Evolutionary conservation across 92 coral and sea anemone genomes (phyloP).

Genomic region (Chrysogorgia sp.): DNA sequence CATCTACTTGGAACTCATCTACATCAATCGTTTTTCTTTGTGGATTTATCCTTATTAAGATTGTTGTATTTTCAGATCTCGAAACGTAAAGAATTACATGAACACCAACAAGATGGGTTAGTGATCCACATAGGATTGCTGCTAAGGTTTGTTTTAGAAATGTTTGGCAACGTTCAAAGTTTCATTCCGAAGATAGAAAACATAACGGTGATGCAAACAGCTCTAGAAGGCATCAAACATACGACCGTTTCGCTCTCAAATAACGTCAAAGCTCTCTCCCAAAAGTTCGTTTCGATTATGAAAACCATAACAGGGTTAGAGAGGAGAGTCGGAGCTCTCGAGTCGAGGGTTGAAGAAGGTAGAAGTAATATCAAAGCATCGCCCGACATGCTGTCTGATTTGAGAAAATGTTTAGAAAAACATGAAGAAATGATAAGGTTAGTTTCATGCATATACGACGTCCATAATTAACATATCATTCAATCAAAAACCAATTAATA

Average conservation of each 20-base stretch:
- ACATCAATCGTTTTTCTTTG: no score
- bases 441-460: no score
- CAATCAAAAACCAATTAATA: no score
- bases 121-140: slow-evolving; percentile 1
- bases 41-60: no score
- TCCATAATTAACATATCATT: no score
- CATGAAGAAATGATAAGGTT: not conserved
- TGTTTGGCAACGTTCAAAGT: not conserved
- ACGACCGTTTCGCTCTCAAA: not conserved
- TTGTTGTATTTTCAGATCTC: not conserved
- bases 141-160: not conserved
- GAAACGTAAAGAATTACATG: not conserved
- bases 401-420: not conserved
- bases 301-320: not conserved
- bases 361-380: not conserved
- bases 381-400: no score
- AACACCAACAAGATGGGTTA: slow-evolving; percentile 4
- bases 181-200: not conserved
- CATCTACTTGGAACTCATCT: no score
- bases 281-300: not conserved
- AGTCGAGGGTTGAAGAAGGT: not conserved
- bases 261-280: not conserved
- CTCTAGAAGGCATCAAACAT: not conserved
- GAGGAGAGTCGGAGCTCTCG: not conserved
- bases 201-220: not conserved